A percentile compares a stretch with the other conserved stretches of the same genome.
phyloP scores from a whole-genome alignment of 2,888 invertebrate genomes.

The Amiota communis region DNA sequence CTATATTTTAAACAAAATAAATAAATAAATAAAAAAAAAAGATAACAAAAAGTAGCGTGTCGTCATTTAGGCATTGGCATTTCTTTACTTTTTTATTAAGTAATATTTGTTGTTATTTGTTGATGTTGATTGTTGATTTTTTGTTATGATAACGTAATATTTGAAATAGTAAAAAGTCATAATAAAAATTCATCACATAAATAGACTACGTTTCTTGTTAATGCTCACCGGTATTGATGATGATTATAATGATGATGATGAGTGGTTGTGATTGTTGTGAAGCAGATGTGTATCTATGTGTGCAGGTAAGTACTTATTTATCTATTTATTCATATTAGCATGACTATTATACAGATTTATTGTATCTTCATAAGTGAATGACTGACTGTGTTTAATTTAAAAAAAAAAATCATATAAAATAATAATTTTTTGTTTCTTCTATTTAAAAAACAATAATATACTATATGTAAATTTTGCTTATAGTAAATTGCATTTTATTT shows the following conservation, averaged over 20 bases:
- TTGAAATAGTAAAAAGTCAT: background rate
- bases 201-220: no score
- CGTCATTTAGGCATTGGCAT: conserved; percentile 19
- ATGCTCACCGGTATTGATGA: no score
- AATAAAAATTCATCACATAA: background rate
- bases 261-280: no score
- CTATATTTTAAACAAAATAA: no score
- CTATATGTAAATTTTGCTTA: background rate
- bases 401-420: background rate
- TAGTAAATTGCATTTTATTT: background rate
- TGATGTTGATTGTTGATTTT: background rate
- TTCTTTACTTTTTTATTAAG: conserved; percentile 17
- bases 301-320: background rate
- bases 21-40: no score
- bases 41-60: background rate
- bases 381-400: no score
- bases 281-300: background rate
- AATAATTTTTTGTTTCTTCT: background rate
- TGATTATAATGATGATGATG: no score
- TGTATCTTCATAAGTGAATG: no score
- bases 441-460: no score
- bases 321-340: no score
- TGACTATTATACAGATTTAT: no score
- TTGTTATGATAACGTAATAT: conserved; percentile 7
- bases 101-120: conserved; percentile 16